Percentiles rank a stretch among this genome's conserved stretches.
Conservation (phyloP, 2,888 invertebrate genomes). For the Plutella xylostella region DNA sequence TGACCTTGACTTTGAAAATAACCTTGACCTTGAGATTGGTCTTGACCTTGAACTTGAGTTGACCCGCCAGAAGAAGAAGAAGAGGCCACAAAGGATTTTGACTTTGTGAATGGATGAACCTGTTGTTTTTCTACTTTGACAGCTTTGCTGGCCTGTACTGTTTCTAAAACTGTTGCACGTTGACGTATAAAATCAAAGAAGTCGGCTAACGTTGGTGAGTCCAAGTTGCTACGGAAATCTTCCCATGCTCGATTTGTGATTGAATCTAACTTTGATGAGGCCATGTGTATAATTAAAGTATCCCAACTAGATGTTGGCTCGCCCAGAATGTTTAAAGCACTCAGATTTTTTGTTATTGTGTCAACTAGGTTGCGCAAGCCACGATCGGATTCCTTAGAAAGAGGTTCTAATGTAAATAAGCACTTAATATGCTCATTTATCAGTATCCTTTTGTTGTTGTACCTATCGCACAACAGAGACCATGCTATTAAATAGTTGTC, state of each 20-base stretch:
- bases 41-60: too few species aligned
- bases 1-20: background rate
- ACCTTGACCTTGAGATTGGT: too few species aligned
- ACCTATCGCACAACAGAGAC: constrained; percentile 13
- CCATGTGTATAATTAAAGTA: constrained; percentile 8
- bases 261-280: background rate
- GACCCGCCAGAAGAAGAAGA: too few species aligned
- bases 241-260: constrained; percentile 9
- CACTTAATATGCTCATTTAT: constrained; percentile 18
- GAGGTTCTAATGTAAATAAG: background rate
- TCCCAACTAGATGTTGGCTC: constrained; percentile 18
- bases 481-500: constrained; percentile 14
- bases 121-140: background rate
- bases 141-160: constrained; percentile 2
- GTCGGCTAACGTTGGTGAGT: constrained; percentile 4
- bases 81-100: too few species aligned
- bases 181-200: constrained; percentile 10
- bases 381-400: background rate
- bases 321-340: constrained; percentile 18
- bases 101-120: background rate
- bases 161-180: constrained; percentile 9
- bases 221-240: constrained; percentile 8
- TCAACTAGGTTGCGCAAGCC: constrained; percentile 18
- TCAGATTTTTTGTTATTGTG: constrained; percentile 18
- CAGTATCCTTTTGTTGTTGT: constrained; percentile 15